Conservation (phyloP, 2,113 vertebrate species). For the Labeo rohita region DNA sequence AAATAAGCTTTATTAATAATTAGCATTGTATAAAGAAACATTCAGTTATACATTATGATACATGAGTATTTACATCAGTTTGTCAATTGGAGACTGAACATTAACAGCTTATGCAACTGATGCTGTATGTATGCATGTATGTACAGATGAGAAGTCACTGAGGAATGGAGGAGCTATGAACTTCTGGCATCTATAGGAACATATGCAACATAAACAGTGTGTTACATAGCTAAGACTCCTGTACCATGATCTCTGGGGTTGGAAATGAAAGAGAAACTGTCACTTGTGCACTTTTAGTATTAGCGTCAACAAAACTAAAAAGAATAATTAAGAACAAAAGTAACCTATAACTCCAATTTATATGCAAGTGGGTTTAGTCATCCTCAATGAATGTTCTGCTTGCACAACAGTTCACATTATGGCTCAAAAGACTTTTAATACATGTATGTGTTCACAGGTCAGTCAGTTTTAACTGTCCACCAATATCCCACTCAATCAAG, state of each 20-base stretch:
- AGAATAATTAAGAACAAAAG: background rate
- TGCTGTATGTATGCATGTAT: conserved; percentile 47
- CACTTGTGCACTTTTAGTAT: background rate
- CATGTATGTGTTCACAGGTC: background rate
- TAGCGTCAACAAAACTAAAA: background rate
- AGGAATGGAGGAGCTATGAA: conserved; percentile 27
- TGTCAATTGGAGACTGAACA: conserved; percentile 64
- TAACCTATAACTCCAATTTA: conserved; percentile 15
- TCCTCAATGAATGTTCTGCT: background rate
- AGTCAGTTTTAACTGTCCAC: conserved; percentile 59
- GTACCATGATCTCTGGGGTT: background rate
- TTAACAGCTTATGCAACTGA: conserved; percentile 67
- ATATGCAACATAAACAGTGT: conserved; percentile 20
- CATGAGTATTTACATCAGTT: conserved; percentile 71
- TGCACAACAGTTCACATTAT: conserved; percentile 21
- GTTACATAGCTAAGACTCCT: conserved; percentile 10
- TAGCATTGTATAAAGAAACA: conserved; percentile 78
- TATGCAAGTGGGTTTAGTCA: conserved; percentile 17
- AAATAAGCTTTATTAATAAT: conserved; percentile 75
- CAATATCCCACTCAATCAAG: conserved; percentile 74
- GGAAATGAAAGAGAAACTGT: conserved; percentile 9
- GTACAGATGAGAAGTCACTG: conserved; percentile 37
- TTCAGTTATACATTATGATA: conserved; percentile 79
- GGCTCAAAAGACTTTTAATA: conserved; percentile 31
- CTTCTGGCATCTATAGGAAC: conserved; percentile 30